Base-by-base conservation (phyloP, 2,797 vertebrate species). In the Octomys mimax region DNA sequence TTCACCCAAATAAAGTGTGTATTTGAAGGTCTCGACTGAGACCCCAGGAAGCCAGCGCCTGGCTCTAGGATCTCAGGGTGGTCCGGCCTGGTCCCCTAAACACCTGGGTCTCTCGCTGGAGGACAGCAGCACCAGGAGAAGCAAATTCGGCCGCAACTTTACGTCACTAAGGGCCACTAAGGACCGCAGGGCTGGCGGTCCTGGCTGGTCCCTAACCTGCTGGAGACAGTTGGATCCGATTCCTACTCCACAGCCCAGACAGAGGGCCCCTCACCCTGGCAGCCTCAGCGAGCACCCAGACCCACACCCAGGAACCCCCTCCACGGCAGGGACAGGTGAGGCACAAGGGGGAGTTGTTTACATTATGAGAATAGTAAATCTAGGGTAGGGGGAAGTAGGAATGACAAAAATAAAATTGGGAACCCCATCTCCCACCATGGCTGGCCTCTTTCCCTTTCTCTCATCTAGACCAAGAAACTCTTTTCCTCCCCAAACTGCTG, bases 271-370 rank as follows among this genome's bases (percentile, higher is more conserved):
- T 66, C 52, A 28, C 80, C 64, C 52, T 21, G 80, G 64, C 64
- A 71, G 78, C 78, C 82, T 46, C n/a, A 33, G 64, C 6, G 42
- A 87, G 70, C 75, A 31, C 10, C 36, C 3, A 90, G 64, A n/a
- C 90, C 87, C 8, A 24, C 12, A 33, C 42, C 84, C 93, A 4
- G n/a, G 62, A 61, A 8, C 11, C 80, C 64, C 31, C 26, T 54
- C 2, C 71, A 8, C 61, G 31, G 3, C 31, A 73, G 92, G 39
- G 49, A 57, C n/a, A 97, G 97, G 96, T 97, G 97, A 98, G 96
- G 78, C n/a, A 11, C 62, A 82, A 70, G 61, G 68, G 79, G 79
- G 79, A 71, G 42, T 73, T 71, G 73, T 95, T 73, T 36, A n/a
- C 49, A 46, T n/a, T n/a, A 54, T 8, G 24, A 71, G 11, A 75